Evolutionary conservation across 23 tunicate species (phyloP), one percentile per base, ranked within the genome.

Genomic region (Styela clava): DNA sequence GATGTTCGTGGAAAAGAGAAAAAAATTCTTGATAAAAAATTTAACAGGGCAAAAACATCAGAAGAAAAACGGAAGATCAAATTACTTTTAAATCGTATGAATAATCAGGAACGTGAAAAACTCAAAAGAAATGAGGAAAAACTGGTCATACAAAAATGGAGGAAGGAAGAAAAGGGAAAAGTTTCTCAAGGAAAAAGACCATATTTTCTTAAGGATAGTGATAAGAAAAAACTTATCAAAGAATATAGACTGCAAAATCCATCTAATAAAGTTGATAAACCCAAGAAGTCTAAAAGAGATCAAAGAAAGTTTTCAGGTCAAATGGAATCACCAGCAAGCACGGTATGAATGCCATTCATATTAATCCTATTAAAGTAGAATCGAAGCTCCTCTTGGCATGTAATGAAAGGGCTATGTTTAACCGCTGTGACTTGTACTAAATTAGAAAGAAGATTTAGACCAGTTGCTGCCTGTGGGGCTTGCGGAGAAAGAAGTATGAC

Each of bases 1-100:
- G 83, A 92, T 30, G 79, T 92, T 23, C 77, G 82, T 35, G 81
- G 79, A 1, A 73, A 85, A 16, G 97, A 92, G 74, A 83, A 20
- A 51, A 61, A 37, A 65, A 64, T 52, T 25, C 82, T 92, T 21
- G 35, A 34, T 33, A 87, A 87, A 61, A 63, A 34, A 30, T 52
- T 91, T 0, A 61, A 74, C 2, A 74, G 78, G 71, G 35, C 83
- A 0, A 72, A 74, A 61, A 34, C 62, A 3, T 24, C 85, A n/a
- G 85, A 82, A 68, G n/a, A 82, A 26, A 82, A 82, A 76, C 18
- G 19, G 23, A 62, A 83, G 33, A 24, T 89, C 2, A 81, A 81
- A 64, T 89, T 79, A 52, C 52, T 89, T 64, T 16, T 89, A 16
- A 33, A 56, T 24, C 69, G 95, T 20, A 84, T 89, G 88, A 69